Conservation (phyloP, 2,113 vertebrate genomes). For the Donacobius atricapilla region DNA sequence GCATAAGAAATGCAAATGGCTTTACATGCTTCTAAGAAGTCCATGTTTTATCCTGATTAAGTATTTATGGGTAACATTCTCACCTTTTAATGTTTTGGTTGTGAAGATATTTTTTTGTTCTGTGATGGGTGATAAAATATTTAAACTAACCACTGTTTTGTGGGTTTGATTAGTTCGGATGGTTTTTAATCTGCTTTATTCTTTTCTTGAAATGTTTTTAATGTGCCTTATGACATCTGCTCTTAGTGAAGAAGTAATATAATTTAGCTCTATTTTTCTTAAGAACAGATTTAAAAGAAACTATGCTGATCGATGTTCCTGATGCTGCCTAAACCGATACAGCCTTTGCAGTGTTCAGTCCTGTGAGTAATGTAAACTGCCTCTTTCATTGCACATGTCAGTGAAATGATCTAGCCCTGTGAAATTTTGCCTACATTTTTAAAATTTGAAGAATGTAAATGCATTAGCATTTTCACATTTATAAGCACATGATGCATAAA, state of each 20-base stretch:
- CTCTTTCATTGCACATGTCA: conserved; percentile 20
- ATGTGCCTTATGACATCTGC: neutral
- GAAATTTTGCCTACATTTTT: neutral
- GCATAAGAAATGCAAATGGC: neutral
- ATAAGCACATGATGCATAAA: conserved; percentile 16
- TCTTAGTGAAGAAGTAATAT: neutral
- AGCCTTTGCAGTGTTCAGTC: neutral
- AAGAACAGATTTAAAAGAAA: conserved; percentile 29
- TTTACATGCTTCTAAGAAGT: neutral
- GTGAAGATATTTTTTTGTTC: neutral
- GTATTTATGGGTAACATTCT: neutral
- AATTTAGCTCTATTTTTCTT: conserved; percentile 27
- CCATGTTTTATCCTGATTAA: neutral
- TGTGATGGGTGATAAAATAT: neutral
- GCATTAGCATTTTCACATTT: conserved; percentile 20
- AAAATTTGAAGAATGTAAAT: conserved; percentile 12
- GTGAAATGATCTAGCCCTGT: neutral
- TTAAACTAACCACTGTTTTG: neutral
- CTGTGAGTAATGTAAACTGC: conserved; percentile 9
- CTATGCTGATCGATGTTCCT: neutral
- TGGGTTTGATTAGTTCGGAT: neutral
- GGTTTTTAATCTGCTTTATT: neutral
- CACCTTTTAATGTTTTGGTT: neutral
- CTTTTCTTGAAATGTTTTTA: neutral
- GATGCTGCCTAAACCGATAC: neutral